Conservation (phyloP, 2,113 vertebrate genomes). For the Hippocampus mohnikei region DNA sequence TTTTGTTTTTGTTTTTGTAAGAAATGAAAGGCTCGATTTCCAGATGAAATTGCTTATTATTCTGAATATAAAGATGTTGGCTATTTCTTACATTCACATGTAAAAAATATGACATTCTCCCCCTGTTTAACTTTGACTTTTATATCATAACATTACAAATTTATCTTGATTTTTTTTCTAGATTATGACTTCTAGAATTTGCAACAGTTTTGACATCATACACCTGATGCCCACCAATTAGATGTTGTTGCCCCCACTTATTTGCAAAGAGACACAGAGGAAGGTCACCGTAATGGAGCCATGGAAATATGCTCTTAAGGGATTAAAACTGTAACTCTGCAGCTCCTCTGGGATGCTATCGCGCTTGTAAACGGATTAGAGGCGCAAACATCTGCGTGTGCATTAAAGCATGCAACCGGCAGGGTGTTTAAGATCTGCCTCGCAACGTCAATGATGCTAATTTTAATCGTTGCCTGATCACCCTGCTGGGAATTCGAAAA, state of each 20-base stretch:
- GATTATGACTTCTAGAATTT: no score
- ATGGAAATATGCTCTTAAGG: conserved; percentile 62
- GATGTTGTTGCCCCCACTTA: neutral
- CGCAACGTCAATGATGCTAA: conserved; percentile 8
- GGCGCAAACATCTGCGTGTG: conserved; percentile 50
- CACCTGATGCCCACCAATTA: neutral
- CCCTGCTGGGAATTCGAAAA: conserved; percentile 13
- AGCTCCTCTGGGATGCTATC: conserved; percentile 51
- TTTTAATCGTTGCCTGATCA: conserved; percentile 8
- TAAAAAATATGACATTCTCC: no score
- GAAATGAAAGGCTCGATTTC: no score
- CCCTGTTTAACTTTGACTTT: no score
- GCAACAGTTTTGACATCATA: neutral
- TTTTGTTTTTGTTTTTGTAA: no score
- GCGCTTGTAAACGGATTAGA: conserved; percentile 55
- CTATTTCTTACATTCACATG: no score
- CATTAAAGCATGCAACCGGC: conserved; percentile 19
- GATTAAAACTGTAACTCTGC: conserved; percentile 54
- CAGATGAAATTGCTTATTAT: no score
- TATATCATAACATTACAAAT: no score
- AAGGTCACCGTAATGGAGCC: conserved; percentile 51
- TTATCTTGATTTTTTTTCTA: neutral
- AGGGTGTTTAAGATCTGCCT: conserved; percentile 33
- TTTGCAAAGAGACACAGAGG: conserved; percentile 41
- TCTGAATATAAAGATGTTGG: no score